Evolutionary conservation across 2,888 invertebrate species (phyloP).

Genomic region (Pterostichus niger): DNA sequence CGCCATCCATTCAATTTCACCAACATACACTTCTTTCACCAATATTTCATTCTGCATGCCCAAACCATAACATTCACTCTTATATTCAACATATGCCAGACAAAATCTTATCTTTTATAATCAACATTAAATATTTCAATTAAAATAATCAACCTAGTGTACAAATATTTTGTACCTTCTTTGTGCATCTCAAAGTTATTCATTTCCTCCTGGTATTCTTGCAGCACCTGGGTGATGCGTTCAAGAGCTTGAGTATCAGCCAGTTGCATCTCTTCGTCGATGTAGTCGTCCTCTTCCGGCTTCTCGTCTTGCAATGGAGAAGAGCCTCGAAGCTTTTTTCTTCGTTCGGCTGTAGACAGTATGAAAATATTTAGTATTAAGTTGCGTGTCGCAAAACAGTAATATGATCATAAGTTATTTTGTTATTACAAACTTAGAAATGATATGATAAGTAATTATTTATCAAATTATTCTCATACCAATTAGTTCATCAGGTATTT

Average conservation of each 20-base stretch:
- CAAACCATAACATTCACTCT: no score
- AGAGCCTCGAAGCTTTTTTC: constrained; percentile 81
- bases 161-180: constrained; percentile 77
- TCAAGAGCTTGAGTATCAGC: constrained; percentile 88
- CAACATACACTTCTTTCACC: no score
- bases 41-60: no score
- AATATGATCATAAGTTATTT: constrained; percentile 57
- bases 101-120: no score
- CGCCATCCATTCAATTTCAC: no score
- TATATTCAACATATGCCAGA: no score
- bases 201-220: constrained; percentile 90
- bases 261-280: constrained; percentile 88
- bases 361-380: neutral
- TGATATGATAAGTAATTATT: neutral
- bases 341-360: constrained; percentile 79
- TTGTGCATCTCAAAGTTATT: constrained; percentile 84
- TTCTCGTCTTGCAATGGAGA: constrained; percentile 81
- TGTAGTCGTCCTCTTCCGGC: constrained; percentile 82
- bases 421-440: constrained; percentile 50
- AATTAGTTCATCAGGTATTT: no score
- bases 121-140: constrained; percentile 4
- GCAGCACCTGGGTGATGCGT: constrained; percentile 88
- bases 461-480: neutral
- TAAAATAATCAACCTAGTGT: neutral
- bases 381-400: neutral